Evolutionary conservation across 35 echinoderm and acorn worm genomes (phyloP).

Genomic region (Stichopus chloronotus): DNA sequence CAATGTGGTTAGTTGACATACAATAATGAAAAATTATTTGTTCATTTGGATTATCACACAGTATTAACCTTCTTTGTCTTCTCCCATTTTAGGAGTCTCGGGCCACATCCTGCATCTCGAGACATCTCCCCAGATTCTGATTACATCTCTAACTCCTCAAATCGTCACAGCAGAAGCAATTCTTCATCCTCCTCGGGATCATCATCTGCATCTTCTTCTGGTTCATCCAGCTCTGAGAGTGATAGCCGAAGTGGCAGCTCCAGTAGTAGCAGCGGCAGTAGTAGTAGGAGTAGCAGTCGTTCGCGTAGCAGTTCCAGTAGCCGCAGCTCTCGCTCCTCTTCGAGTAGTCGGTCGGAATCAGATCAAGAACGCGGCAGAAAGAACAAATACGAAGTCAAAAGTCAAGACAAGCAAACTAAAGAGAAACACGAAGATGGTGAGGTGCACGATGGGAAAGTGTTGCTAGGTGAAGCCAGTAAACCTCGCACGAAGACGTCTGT

Average conservation of each 20-base stretch:
- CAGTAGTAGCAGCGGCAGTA: not conserved
- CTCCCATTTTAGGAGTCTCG: not conserved
- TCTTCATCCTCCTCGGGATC: not conserved
- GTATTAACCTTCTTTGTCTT: not conserved
- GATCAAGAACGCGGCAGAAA: not conserved
- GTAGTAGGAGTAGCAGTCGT: slow-evolving; percentile 4
- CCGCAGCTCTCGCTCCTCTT: not conserved
- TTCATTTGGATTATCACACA: too few species aligned
- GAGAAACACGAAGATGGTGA: not conserved
- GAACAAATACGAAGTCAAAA: slow-evolving; percentile 1
- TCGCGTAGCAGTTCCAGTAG: not conserved
- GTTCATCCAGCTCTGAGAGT: not conserved
- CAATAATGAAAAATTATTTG: too few species aligned
- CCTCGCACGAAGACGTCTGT: not conserved
- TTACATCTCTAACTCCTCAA: slow-evolving; percentile 14
- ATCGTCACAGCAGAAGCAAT: slow-evolving; percentile 8
- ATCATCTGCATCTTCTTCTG: not conserved
- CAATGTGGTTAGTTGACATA: too few species aligned
- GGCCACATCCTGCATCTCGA: not conserved
- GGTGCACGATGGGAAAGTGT: slow-evolving; percentile 15
- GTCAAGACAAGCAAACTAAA: not conserved
- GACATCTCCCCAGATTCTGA: slow-evolving; percentile 19
- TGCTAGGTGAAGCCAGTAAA: slow-evolving; percentile 3
- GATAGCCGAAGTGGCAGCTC: not conserved
- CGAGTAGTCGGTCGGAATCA: slow-evolving; percentile 7